Percentiles rank a stretch among this genome's conserved stretches.
phyloP scores from a whole-genome alignment of 2,797 vertebrate genomes.

The Esox masquinongy region DNA sequence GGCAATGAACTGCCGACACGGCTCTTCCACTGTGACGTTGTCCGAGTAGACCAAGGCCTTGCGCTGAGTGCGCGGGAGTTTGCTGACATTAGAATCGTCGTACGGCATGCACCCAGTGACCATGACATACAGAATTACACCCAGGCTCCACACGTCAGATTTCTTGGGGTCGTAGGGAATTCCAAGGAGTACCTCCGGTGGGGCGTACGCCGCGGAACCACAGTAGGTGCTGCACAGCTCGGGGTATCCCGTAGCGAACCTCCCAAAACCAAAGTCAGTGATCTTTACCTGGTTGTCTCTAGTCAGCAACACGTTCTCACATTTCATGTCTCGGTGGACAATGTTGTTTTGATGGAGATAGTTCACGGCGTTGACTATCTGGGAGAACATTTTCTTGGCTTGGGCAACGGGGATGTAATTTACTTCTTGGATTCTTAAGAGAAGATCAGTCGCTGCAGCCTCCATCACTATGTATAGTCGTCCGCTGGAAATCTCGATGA shows the following conservation, averaged over 20 bases:
- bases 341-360: conserved; percentile 77
- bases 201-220: conserved; percentile 71
- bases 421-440: conserved; percentile 64
- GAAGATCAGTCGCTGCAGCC: conserved; percentile 70
- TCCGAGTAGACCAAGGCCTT: conserved; percentile 68
- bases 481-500: conserved; percentile 72
- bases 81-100: conserved; percentile 62
- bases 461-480: conserved; percentile 81
- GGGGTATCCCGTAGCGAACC: conserved; percentile 55
- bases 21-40: conserved; percentile 51
- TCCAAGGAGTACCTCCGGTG: conserved; percentile 75
- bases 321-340: conserved; percentile 79
- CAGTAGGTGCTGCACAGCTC: conserved; percentile 78
- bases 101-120: conserved; percentile 76
- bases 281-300: conserved; percentile 71
- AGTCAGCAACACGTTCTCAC: conserved; percentile 77
- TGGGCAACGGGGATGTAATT: conserved; percentile 61
- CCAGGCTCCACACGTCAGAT: conserved; percentile 78
- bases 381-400: conserved; percentile 72
- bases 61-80: conserved; percentile 68
- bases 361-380: conserved; percentile 70
- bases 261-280: conserved; percentile 77
- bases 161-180: conserved; percentile 78
- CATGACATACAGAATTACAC: conserved; percentile 80
- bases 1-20: conserved; percentile 68